Percentiles rank a stretch among this genome's conserved stretches.
Conservation (phyloP, 2,797 vertebrate genomes). For the Acanthornis magna region DNA sequence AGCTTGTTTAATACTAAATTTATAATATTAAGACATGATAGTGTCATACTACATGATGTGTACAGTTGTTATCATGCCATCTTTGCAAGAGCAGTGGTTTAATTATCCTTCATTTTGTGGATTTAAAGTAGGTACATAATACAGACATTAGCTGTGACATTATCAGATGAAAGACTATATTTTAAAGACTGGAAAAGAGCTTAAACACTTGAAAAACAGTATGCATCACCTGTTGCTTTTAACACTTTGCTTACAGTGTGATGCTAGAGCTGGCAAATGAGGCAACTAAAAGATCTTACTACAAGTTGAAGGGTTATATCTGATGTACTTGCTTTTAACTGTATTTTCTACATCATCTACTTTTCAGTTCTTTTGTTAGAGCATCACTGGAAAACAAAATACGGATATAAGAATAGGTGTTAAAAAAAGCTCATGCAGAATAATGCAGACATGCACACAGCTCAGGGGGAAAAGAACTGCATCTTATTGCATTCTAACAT, state of each 20-base stretch:
- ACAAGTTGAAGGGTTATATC: not conserved
- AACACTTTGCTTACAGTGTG: not conserved
- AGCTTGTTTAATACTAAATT: not conserved
- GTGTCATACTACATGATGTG: not conserved
- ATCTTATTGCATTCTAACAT: not conserved
- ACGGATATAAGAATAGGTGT: not conserved
- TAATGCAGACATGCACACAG: conserved; percentile 8
- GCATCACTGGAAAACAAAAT: conserved; percentile 20
- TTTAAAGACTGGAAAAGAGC: not conserved
- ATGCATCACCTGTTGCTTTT: not conserved
- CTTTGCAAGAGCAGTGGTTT: not conserved
- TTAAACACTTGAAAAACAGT: not conserved
- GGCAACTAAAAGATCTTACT: not conserved
- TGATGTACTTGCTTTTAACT: not conserved
- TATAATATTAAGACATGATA: not conserved
- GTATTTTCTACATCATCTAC: not conserved
- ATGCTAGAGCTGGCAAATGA: not conserved
- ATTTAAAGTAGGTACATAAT: not conserved
- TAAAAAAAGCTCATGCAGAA: conserved; percentile 34
- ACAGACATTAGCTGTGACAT: not conserved
- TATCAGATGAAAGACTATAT: not conserved
- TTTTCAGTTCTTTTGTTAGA: conserved; percentile 36
- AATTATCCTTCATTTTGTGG: not conserved
- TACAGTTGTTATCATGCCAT: not conserved
- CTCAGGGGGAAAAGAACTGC: not conserved